phyloP scores from a whole-genome alignment of 1,140 invertebrate species.

The Lucilia sericata region DNA sequence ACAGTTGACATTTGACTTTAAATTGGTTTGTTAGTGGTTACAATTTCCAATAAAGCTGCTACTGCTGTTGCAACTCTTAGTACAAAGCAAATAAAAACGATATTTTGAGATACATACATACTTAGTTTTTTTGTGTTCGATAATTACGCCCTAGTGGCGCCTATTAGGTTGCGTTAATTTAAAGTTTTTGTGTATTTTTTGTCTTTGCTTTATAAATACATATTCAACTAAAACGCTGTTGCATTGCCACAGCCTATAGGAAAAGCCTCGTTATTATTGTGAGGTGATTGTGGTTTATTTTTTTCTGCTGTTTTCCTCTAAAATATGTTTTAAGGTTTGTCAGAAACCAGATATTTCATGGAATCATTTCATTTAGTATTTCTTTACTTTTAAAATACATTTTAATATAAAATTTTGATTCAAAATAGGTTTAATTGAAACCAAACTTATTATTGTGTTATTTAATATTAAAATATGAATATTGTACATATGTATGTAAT shows the following conservation, averaged over 20 bases:
- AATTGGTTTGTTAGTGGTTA: conserved; percentile 17
- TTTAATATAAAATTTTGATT: too few species aligned
- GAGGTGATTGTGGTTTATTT: conserved; percentile 1
- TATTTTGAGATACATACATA: conserved; percentile 15
- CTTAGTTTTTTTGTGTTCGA: conserved; percentile 23
- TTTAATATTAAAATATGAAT: too few species aligned
- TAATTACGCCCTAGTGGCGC: conserved; percentile 43
- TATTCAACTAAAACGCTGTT: not conserved
- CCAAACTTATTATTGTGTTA: too few species aligned
- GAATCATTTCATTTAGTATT: too few species aligned
- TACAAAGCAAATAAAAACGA: conserved; percentile 24
- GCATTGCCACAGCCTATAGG: not conserved
- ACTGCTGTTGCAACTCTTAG: not conserved
- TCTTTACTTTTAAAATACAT: too few species aligned
- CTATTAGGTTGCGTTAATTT: conserved; percentile 31
- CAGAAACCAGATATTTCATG: not conserved
- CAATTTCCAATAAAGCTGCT: conserved; percentile 14
- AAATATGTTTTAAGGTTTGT: not conserved
- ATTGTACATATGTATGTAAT: too few species aligned
- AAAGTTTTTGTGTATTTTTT: conserved; percentile 1
- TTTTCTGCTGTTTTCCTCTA: not conserved
- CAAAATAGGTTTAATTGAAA: too few species aligned
- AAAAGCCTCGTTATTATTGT: conserved; percentile 11
- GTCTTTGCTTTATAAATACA: not conserved
- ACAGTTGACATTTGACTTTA: conserved; percentile 30